phyloP scores from a whole-genome alignment of 2,113 vertebrate genomes.

The Odocoileus virginianus region DNA sequence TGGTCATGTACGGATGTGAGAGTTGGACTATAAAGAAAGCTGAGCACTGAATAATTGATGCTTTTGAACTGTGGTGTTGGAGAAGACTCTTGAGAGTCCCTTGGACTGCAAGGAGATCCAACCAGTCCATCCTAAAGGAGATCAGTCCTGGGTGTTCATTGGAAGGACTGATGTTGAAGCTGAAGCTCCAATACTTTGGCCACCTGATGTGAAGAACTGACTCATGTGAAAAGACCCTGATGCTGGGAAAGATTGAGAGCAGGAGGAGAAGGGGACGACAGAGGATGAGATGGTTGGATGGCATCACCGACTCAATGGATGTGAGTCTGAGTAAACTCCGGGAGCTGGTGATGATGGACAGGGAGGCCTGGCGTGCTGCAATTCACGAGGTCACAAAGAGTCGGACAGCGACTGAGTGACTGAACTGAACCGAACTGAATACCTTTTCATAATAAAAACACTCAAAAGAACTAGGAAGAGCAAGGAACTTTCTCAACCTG shows the following conservation, averaged over 20 bases:
- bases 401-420: fast-evolving
- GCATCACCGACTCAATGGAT: background rate
- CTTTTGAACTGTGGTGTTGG: background rate
- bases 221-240: background rate
- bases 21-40: background rate
- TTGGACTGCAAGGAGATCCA: background rate
- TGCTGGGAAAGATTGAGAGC: background rate
- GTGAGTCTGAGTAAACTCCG: background rate
- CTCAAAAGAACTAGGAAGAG: background rate
- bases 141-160: background rate
- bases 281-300: background rate
- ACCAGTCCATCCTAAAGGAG: background rate
- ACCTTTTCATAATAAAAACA: background rate
- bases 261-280: background rate
- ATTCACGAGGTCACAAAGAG: background rate
- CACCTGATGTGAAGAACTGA: background rate
- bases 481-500: background rate
- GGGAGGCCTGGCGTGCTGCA: fast-evolving
- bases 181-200: background rate
- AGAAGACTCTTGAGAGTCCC: background rate
- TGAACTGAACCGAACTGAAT: background rate
- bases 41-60: fast-evolving
- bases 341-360: background rate
- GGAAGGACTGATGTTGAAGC: background rate
- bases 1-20: background rate